phyloP scores from a whole-genome alignment of 2,888 invertebrate genomes.

The Bruchidius siliquastri region DNA sequence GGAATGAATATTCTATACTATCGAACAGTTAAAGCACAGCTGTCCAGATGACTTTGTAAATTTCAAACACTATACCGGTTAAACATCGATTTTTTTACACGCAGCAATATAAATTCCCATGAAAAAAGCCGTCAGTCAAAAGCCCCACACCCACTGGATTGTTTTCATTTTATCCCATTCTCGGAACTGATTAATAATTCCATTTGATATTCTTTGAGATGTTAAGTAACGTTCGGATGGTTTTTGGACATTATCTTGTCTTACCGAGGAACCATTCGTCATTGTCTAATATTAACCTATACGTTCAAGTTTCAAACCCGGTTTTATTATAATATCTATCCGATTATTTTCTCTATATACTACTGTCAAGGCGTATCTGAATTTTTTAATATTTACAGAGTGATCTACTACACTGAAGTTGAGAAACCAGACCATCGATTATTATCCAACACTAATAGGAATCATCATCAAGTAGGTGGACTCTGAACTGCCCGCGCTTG shows the following conservation, averaged over 20 bases:
- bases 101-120: not conserved
- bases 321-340: not conserved
- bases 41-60: not conserved
- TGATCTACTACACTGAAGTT: not conserved
- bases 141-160: not conserved
- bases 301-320: not conserved
- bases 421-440: no score
- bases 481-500: no score
- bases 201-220: not conserved
- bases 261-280: not conserved
- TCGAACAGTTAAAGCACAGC: not conserved
- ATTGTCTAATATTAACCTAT: not conserved
- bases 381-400: not conserved
- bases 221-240: not conserved
- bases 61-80: not conserved
- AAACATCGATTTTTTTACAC: not conserved
- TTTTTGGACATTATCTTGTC: not conserved
- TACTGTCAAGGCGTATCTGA: not conserved
- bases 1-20: conserved; percentile 4
- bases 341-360: not conserved
- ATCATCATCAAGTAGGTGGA: no score
- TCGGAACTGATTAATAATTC: not conserved
- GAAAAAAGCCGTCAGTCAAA: not conserved
- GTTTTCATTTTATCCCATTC: not conserved
- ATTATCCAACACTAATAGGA: no score